Conservation (phyloP, 2,113 vertebrate genomes). For the Cynocephalus volans region DNA sequence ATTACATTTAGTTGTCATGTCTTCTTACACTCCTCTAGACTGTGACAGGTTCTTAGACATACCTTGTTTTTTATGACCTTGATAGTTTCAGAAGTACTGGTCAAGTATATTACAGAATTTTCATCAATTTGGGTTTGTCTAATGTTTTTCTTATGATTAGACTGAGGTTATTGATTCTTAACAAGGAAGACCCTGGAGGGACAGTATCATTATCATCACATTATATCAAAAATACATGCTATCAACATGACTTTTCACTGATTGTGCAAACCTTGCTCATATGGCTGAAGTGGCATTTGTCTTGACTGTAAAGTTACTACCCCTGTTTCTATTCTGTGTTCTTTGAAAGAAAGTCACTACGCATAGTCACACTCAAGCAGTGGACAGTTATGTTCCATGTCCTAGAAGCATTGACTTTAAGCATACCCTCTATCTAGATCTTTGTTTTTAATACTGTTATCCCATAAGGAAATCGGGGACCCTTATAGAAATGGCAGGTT, state of each 20-base stretch:
- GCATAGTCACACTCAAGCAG: neutral
- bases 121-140: neutral
- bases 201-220: neutral
- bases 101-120: neutral
- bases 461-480: neutral
- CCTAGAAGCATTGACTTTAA: neutral
- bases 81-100: neutral
- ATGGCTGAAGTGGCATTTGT: neutral
- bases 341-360: neutral
- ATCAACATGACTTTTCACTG: neutral
- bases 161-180: neutral
- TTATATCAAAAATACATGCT: neutral
- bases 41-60: neutral
- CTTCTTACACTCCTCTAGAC: neutral
- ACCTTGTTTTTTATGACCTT: neutral
- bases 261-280: neutral
- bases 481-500: neutral
- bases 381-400: neutral
- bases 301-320: neutral
- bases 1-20: neutral
- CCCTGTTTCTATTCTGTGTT: neutral
- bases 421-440: neutral
- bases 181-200: neutral
- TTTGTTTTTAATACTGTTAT: neutral
- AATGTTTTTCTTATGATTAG: neutral